Conservation (phyloP, 2,797 vertebrate species). For the Rhinogobio ventralis region DNA sequence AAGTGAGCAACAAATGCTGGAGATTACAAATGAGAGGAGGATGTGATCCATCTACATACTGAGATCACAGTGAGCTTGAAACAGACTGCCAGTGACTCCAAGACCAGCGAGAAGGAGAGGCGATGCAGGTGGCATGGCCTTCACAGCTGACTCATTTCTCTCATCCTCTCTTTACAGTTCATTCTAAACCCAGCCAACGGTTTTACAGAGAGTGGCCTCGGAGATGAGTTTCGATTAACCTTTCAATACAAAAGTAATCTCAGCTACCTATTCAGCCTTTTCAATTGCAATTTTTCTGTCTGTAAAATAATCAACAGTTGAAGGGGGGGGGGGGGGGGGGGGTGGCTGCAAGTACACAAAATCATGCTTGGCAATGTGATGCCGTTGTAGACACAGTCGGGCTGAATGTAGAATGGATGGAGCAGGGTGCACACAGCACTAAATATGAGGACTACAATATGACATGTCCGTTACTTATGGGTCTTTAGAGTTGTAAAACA, state of each 20-base stretch:
- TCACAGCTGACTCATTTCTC: slow-evolving; percentile 39
- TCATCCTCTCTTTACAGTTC: slow-evolving; percentile 48
- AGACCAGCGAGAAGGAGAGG: slow-evolving; percentile 4
- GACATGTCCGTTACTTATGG: slow-evolving; percentile 2
- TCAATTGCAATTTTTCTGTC: slow-evolving; percentile 47
- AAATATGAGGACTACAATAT: neutral
- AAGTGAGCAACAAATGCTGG: slow-evolving; percentile 1
- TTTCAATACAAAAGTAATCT: slow-evolving; percentile 54
- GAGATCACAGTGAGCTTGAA: slow-evolving; percentile 35
- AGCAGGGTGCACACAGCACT: neutral
- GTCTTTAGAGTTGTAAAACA: slow-evolving; percentile 2
- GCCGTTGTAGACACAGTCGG: neutral
- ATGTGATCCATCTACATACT: neutral
- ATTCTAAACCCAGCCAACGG: slow-evolving; percentile 15
- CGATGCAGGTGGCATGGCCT: slow-evolving; percentile 21
- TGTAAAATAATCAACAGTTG: slow-evolving; percentile 51
- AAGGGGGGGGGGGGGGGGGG: slow-evolving; percentile 2
- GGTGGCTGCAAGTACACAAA: slow-evolving; percentile 16
- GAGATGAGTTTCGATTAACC: slow-evolving; percentile 59
- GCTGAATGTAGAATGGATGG: slow-evolving; percentile 28
- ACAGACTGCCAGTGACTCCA: slow-evolving; percentile 27
- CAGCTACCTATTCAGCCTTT: slow-evolving; percentile 46
- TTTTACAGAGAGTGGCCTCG: slow-evolving; percentile 37
- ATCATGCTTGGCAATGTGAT: slow-evolving; percentile 29
- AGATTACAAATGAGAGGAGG: slow-evolving; percentile 33